These are phyloP conservation scores for Neoascia interrupta DNA, from an alignment of 2,888 invertebrate genomes.

Conservation along the genomic window DNA sequence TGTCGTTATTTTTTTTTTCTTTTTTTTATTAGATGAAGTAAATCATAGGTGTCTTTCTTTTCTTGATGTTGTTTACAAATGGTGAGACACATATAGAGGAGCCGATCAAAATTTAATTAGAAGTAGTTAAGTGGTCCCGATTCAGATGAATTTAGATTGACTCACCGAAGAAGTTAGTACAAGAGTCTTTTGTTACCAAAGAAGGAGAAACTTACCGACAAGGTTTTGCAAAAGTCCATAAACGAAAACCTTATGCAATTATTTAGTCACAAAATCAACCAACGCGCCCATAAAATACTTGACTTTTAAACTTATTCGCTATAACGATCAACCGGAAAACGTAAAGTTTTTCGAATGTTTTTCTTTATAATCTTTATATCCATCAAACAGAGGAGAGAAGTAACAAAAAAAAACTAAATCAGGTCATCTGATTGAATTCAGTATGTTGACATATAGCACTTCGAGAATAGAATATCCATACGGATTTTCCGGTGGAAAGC, in stretches of 20 bases:
- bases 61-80: constrained; percentile 8
- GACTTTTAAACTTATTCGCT: too few relatives aligned
- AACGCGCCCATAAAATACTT: too few relatives aligned
- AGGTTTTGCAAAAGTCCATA: too few relatives aligned
- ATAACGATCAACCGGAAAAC: constrained; percentile 13
- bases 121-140: not conserved
- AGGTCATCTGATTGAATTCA: constrained; percentile 58
- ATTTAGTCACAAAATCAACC: too few relatives aligned
- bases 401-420: constrained; percentile 20
- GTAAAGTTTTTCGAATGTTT: not conserved
- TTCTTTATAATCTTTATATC: constrained; percentile 3
- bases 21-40: not conserved
- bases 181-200: too few relatives aligned
- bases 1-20: constrained; percentile 22
- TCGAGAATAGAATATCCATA: constrained; percentile 31
- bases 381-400: constrained; percentile 15
- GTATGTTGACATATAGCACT: constrained; percentile 30
- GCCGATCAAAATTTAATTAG: not conserved
- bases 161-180: too few relatives aligned
- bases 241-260: too few relatives aligned
- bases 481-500: constrained; percentile 26
- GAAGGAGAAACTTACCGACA: too few relatives aligned
- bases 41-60: constrained; percentile 17
- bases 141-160: not conserved
- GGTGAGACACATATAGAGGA: not conserved